A percentile compares a stretch with the other conserved stretches of the same genome.
Conservation (phyloP, 2,888 invertebrate genomes). For the Venusia cambrica region DNA sequence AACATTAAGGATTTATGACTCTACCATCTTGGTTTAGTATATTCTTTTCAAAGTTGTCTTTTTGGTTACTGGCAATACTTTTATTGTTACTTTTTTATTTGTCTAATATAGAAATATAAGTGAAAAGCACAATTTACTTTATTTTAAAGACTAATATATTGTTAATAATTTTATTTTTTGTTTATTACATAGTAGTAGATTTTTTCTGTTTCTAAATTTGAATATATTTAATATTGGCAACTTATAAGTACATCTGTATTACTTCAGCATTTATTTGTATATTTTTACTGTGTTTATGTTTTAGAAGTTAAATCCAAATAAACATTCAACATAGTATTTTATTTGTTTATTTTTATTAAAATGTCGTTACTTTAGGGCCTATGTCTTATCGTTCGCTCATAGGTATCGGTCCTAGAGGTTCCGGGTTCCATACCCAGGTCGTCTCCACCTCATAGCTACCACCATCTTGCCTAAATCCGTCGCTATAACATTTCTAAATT, state of each 20-base stretch:
- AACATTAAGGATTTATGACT: slow-evolving; percentile 73
- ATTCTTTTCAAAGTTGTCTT: slow-evolving; percentile 39
- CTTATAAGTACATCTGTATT: slow-evolving; percentile 50
- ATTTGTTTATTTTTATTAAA: slow-evolving; percentile 17
- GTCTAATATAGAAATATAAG: slow-evolving; percentile 76
- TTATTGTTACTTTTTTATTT: slow-evolving; percentile 50
- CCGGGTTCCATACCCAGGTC: too few species aligned
- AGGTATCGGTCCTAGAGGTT: too few species aligned
- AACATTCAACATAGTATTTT: slow-evolving; percentile 75
- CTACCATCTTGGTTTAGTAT: slow-evolving; percentile 66
- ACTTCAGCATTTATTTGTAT: slow-evolving; percentile 76
- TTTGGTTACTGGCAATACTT: slow-evolving; percentile 49
- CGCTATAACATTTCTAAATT: too few species aligned
- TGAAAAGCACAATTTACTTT: slow-evolving; percentile 72
- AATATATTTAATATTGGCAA: slow-evolving; percentile 64
- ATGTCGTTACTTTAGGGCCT: too few species aligned
- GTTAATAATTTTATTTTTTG: slow-evolving; percentile 76
- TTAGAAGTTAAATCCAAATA: slow-evolving; percentile 77
- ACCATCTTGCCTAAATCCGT: too few species aligned
- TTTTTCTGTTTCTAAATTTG: slow-evolving; percentile 50
- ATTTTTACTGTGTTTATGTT: slow-evolving; percentile 77
- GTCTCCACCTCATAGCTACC: too few species aligned
- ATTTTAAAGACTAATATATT: slow-evolving; percentile 76
- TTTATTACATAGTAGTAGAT: slow-evolving; percentile 57
- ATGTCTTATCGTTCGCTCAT: too few species aligned